Percentiles rank a stretch among this genome's conserved stretches.
These are phyloP conservation scores for Chymomyza caudatula DNA, from an alignment of 2,888 invertebrate species.

Conservation along the genomic window DNA sequence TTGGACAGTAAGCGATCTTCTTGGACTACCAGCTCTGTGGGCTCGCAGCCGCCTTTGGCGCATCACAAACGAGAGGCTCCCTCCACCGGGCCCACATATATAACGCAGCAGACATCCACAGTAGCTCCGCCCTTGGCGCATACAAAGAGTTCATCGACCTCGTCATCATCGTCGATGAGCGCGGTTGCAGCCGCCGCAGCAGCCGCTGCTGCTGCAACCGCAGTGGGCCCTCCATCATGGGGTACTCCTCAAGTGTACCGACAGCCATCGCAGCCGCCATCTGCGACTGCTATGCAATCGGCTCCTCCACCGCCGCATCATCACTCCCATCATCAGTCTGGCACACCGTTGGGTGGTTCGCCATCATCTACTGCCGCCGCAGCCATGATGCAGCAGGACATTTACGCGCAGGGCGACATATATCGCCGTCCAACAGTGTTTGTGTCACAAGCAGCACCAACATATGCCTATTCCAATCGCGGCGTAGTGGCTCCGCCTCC, in stretches of 20 bases:
- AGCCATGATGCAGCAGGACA: slow-evolving; percentile 76
- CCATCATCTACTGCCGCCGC: slow-evolving; percentile 72
- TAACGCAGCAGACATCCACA: slow-evolving; percentile 49
- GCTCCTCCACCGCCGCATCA: slow-evolving; percentile 44
- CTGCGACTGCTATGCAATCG: background rate
- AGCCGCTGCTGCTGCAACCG: slow-evolving; percentile 70
- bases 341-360: slow-evolving; percentile 78
- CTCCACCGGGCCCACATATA: slow-evolving; percentile 72
- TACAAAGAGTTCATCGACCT: slow-evolving; percentile 75
- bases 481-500: slow-evolving; percentile 78
- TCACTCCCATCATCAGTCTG: slow-evolving; percentile 80
- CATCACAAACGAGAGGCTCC: slow-evolving; percentile 77
- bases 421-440: slow-evolving; percentile 85
- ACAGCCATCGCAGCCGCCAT: slow-evolving; percentile 63
- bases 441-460: slow-evolving; percentile 80
- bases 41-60: slow-evolving; percentile 75
- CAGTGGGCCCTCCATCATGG: slow-evolving; percentile 76
- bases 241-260: slow-evolving; percentile 77
- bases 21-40: slow-evolving; percentile 76
- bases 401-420: slow-evolving; percentile 79
- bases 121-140: slow-evolving; percentile 78
- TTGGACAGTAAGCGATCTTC: slow-evolving; percentile 76
- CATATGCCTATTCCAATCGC: slow-evolving; percentile 75
- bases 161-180: slow-evolving; percentile 56
- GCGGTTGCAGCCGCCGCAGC: slow-evolving; percentile 71